A percentile compares a stretch with the other conserved stretches of the same genome.
phyloP scores from a whole-genome alignment of 2,888 invertebrate genomes.

The Sericinus montela region DNA sequence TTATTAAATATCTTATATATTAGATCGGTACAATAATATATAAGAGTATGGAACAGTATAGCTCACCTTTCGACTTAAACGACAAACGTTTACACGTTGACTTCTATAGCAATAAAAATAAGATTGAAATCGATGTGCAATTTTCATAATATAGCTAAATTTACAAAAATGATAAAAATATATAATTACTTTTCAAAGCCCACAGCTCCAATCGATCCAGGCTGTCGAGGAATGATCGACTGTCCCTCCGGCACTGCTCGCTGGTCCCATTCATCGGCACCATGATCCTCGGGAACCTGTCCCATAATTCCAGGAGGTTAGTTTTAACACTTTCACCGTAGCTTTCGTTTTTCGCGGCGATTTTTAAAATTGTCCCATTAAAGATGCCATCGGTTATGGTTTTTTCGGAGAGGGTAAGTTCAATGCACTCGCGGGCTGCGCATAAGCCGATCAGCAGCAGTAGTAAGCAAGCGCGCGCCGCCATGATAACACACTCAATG shows the following conservation, averaged over 20 bases:
- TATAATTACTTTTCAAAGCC: constrained; percentile 76
- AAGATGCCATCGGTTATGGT: constrained; percentile 48
- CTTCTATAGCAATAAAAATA: no score
- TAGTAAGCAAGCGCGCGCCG: constrained; percentile 64
- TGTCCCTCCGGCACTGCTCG: constrained; percentile 65
- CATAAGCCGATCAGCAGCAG: constrained; percentile 37
- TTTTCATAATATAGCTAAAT: no score
- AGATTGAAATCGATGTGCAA: no score
- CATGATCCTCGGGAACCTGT: constrained; percentile 60
- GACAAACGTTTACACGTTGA: no score
- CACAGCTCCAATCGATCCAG: constrained; percentile 66
- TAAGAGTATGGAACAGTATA: no score
- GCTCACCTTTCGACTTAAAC: no score
- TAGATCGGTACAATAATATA: no score
- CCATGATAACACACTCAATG: constrained; percentile 63
- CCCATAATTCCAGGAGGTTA: constrained; percentile 60
- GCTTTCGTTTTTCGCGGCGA: constrained; percentile 49
- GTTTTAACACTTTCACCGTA: constrained; percentile 42
- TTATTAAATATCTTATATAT: no score
- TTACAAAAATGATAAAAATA: not conserved
- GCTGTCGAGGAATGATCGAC: constrained; percentile 53
- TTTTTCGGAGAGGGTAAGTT: constrained; percentile 56
- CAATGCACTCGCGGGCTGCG: constrained; percentile 61
- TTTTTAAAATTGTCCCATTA: constrained; percentile 54
- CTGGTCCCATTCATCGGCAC: constrained; percentile 69